Evolutionary conservation across 1,140 invertebrate species (phyloP), one percentile per base, ranked within the genome.

Genomic region (Hirudo medicinalis): DNA sequence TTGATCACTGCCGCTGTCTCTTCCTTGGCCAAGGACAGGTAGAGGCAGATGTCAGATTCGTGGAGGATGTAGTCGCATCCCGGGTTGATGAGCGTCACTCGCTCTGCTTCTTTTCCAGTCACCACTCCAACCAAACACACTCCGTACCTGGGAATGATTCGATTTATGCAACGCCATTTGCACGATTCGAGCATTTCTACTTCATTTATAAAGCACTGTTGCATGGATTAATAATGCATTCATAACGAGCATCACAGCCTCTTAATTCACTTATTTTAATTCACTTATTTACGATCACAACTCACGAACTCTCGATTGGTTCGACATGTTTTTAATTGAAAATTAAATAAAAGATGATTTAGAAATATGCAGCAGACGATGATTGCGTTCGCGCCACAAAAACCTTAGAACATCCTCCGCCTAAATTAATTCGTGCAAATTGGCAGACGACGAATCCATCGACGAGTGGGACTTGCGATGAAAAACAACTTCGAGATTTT

Each of bases 11-110:
- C 82, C 43, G 83, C 97, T 92, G 71, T 81, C 75, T 82, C 81
- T 71, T 82, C 81, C 81, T 97, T 96, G 29, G 94, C 96, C 72
- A 97, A 95, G 82, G 91, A 95, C 89, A 97, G 91, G 81, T 99
- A 98, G 83, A 97, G 98, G 80, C 94, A 96, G 29, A 91, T 93
- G 81, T 98, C 95, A 1, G 80, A 75, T 25, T 78, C 76, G 83
- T 95, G 93, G 90, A 98, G 94, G 77, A 96, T 93, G 83, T 98
- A 94, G 32, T 91, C 84, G 0, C 94, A 93, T n/a, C 94, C 94
- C 0, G 95, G 94, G 84, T 99, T 99, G 36, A 98, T 83, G 55
- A 96, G 88, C 75, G 98, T 97, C 0, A 91, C 80, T 11, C 89
- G 78, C 94, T 88, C 84, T 94, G 20, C 89, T 89, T 74, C 94